Base-by-base conservation (phyloP, 2,113 vertebrate species). In the Monopterus albus region DNA sequence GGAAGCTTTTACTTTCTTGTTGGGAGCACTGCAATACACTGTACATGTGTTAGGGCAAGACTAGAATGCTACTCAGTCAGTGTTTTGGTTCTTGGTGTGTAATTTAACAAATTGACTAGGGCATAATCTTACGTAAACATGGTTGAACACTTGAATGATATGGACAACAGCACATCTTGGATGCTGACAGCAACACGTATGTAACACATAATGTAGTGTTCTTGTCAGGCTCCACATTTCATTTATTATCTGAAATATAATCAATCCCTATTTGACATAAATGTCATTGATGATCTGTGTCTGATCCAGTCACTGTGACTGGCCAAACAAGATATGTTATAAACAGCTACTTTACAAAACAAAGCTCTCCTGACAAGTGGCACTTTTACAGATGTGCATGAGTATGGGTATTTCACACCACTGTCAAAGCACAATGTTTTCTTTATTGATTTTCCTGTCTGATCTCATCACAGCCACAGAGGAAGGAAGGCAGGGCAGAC, bases 361-460 rank as follows among this genome's bases (percentile, higher is more conserved):
- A 49, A 64, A 74, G 45, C 64, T 64, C 43, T 76, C 62, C 61
- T 85, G 71, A 81, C 83, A 88, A 67, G 52, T 72, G 28, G 15
- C 65, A 58, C 50, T 62, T 79, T 78, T 72, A 52, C 47, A 46
- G 67, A 64, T 36, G 36, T 33, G 71, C 66, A 71, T 56, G 58
- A 45, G 45, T 79, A 80, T 59, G 60, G 69, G 47, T 87, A 79
- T 80, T 82, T 82, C 61, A 49, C 82, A 68, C 88, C 84, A 87
- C 63, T 82, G 79, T 89, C 78, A 81, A 87, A 78, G 51, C 70
- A 62, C 59, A 86, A 45, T 78, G 81, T 89, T 80, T 82, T 86
- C 83, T 77, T 83, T 78, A 83, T 89, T 83, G 90, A 91, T 87
- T 86, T 68, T 45, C n/a, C 75, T 75, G 84, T 86, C 87, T 79